Evolutionary conservation across 2,888 invertebrate species (phyloP).

Genomic region (Megastigmus dorsalis): DNA sequence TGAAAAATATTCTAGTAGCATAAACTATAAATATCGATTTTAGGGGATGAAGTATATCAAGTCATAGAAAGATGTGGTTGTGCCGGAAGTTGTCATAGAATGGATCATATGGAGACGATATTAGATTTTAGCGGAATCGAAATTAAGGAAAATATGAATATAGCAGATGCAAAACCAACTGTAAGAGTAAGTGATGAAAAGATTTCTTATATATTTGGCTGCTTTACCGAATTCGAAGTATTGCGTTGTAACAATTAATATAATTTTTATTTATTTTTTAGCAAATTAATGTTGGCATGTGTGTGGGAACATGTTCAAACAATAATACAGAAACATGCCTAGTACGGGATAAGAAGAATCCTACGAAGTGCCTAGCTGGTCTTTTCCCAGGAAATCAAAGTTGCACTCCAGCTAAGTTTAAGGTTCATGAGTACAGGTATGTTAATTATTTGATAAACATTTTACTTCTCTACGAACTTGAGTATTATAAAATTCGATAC

Average conservation of each 20-base stretch:
- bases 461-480: neutral
- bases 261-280: conserved; percentile 53
- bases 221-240: neutral
- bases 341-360: conserved; percentile 68
- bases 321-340: conserved; percentile 69
- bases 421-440: conserved; percentile 70
- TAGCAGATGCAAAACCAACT: conserved; percentile 67
- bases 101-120: conserved; percentile 73
- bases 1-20: too few relatives aligned
- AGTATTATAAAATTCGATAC: neutral
- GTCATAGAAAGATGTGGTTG: conserved; percentile 74
- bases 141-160: conserved; percentile 66
- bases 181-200: conserved; percentile 63
- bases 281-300: conserved; percentile 74
- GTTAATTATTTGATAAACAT: neutral
- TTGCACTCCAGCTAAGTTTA: conserved; percentile 71
- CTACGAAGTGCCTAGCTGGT: conserved; percentile 68
- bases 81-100: conserved; percentile 71
- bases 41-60: conserved; percentile 71
- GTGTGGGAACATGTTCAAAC: conserved; percentile 71
- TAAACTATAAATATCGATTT: too few relatives aligned
- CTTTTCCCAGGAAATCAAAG: conserved; percentile 64
- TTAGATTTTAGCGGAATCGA: conserved; percentile 73
- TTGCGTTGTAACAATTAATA: neutral
- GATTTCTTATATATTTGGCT: neutral